phyloP scores from a whole-genome alignment of 2,797 vertebrate species.

The Salarias fasciatus region DNA sequence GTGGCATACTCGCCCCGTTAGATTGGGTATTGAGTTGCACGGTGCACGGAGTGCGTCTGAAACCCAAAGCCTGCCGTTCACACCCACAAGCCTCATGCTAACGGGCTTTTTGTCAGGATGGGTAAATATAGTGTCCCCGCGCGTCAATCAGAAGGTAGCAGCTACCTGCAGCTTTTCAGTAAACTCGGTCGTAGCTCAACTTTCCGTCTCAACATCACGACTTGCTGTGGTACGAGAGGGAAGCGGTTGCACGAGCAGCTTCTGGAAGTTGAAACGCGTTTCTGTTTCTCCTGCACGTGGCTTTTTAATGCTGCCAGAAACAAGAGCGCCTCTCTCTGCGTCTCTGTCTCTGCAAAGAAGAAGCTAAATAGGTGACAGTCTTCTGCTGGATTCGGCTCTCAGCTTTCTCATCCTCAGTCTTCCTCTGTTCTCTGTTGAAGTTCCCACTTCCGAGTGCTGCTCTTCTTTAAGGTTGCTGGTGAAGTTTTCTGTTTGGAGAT shows the following conservation, averaged over 20 bases:
- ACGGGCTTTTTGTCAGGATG: constrained; percentile 51
- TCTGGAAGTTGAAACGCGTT: constrained; percentile 8
- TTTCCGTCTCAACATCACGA: constrained; percentile 25
- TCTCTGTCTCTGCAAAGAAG: constrained; percentile 13
- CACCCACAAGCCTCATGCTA: constrained; percentile 25
- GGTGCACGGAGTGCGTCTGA: constrained; percentile 38
- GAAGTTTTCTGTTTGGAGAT: constrained; percentile 21
- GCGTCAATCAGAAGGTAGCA: constrained; percentile 4
- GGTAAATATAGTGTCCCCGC: constrained; percentile 25
- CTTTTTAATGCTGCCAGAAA: constrained; percentile 25
- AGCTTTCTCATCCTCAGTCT: constrained; percentile 5
- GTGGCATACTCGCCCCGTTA: constrained; percentile 51
- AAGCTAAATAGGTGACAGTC: constrained; percentile 31
- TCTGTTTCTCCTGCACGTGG: constrained; percentile 3
- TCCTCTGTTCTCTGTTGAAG: constrained; percentile 22
- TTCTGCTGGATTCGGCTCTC: constrained; percentile 41
- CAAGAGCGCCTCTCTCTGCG: not conserved
- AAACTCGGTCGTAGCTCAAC: not conserved
- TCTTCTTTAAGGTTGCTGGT: constrained; percentile 4
- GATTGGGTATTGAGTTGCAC: constrained; percentile 52
- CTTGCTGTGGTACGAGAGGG: constrained; percentile 18
- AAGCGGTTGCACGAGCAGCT: constrained; percentile 10
- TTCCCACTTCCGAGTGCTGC: constrained; percentile 34
- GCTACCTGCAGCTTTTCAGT: not conserved
- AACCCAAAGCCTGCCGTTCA: constrained; percentile 47